A percentile compares a stretch with the other conserved stretches of the same genome.
Conservation (phyloP, 2,113 vertebrate species). For the Nannospalax galili region DNA sequence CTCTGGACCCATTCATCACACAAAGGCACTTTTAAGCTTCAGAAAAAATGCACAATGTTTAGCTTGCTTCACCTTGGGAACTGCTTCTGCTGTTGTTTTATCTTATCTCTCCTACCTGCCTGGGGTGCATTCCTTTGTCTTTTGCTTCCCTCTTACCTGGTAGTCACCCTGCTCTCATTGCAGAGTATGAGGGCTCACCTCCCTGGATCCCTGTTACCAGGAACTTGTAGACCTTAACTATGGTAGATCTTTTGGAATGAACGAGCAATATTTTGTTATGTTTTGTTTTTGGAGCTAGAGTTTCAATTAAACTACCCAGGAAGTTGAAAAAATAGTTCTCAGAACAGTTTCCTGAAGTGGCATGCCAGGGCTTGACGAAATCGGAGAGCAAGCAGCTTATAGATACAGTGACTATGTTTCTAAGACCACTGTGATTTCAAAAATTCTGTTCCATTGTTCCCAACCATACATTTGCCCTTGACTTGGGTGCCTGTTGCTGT, state of each 20-base stretch:
- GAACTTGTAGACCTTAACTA: neutral
- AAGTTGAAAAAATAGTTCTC: neutral
- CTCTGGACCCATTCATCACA: slow-evolving; percentile 80
- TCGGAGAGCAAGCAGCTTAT: neutral
- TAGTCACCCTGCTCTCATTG: neutral
- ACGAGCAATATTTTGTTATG: neutral
- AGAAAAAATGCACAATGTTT: slow-evolving; percentile 79
- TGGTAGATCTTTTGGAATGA: neutral
- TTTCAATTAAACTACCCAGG: slow-evolving; percentile 22
- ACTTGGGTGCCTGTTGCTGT: neutral
- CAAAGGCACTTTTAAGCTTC: slow-evolving; percentile 78
- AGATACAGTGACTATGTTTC: neutral
- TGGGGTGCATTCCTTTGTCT: neutral
- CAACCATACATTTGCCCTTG: neutral
- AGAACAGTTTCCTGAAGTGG: slow-evolving; percentile 21
- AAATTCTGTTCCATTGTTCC: slow-evolving; percentile 46
- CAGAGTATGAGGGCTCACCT: neutral
- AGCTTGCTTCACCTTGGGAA: slow-evolving; percentile 77
- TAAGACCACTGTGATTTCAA: slow-evolving; percentile 35
- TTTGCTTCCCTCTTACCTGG: neutral
- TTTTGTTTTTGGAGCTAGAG: slow-evolving; percentile 33
- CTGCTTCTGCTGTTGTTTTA: slow-evolving; percentile 31
- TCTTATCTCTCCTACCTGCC: slow-evolving; percentile 5
- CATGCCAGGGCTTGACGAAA: neutral
- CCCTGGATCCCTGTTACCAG: neutral